Base-by-base conservation (phyloP, 1,140 invertebrate species). In the Drosophila prosaltans region DNA sequence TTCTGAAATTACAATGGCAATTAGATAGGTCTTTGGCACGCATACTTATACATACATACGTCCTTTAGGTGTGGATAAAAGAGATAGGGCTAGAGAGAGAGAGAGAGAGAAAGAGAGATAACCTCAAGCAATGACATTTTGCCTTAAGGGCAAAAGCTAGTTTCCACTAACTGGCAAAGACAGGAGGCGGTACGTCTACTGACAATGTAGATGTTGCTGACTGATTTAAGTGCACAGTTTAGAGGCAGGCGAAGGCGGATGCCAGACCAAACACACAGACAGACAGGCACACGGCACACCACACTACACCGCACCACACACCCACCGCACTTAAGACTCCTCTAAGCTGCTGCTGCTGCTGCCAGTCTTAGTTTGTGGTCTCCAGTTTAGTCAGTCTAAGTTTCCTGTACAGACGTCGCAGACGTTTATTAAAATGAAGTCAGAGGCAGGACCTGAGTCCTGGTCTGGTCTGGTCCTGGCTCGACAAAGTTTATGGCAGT, bases 401-500 rank as follows among this genome's bases (percentile, higher is more conserved):
- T 59, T 59, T 59, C 57, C 57, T 32, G 57, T 59, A n/a, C 57
- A 59, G 57, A 59, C 57, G 36, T 59, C 57, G 32, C 30, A 59
- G 32, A 59, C 57, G 57, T 59, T 59, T 59, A 59, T 59, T 59
- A 59, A 59, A 59, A 59, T 59, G 57, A 59, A 59, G 57, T 59
- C 57, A 59, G 57, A 59, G n/a, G 26, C 21, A 51, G 45, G 7
- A 51, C 6, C 45, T 26, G 45, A 51, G 45, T 51, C 45, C 45
- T 48, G 16, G 45, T 24, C 16, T 16, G 16, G 16, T 16, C n/a
- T 24, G 45, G 57, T 39, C 11, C 11, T 58, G 55, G 55, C 57
- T 59, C 32, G 57, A 24, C 57, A 10, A 51, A 59, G 57, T 59
- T 59, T 59, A 59, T 39, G 57, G 32, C 57, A 59, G 57, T 59